Evolutionary conservation across 1,140 invertebrate species (phyloP), one percentile per base, ranked within the genome.

Genomic region (Papilio glaucus): DNA sequence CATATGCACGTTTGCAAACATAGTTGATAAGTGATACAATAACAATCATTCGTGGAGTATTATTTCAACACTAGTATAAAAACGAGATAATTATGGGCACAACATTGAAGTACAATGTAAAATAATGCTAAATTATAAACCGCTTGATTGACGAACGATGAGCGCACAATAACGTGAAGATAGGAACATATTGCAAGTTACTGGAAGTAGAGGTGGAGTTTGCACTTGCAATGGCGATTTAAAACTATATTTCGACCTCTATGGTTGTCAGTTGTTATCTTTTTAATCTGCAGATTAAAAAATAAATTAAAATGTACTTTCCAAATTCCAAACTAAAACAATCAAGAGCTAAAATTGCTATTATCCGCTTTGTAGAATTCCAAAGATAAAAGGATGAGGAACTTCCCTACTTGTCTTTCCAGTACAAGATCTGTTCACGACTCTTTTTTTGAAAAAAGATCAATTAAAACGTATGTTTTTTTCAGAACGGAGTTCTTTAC

Each of bases 101-200:
- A 89, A 87, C 77, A 85, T 86, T 81, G 72, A 83, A 86, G 83
- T 79, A 84, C 81, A 86, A 85, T 84, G 81, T 86, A 86, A 85
- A 87, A 87, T 84, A 82, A 88, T 75, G 81, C 83, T 85, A 86
- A 85, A 89, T 79, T 86, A 82, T 83, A 85, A 85, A 87, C 89
- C 89, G 90, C 90, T 89, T 89, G 85, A 88, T 86, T 86, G 84
- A 88, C 85, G 86, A 88, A 88, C 89, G 89, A 90, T 90, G 89
- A 90, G 90, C 89, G 81, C 88, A 92, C 89, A 92, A 89, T 90
- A 91, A 83, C 80, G 80, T 91, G 90, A 92, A 92, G 89, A 90
- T 89, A 85, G 88, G 72, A 77, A 78, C 79, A 80, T 76, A 75
- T 86, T 83, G 71, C 71, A 71, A 62, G 24, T 71, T 38, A 68